Conservation (phyloP, 1,140 invertebrate genomes). For the Babylonia areolata region DNA sequence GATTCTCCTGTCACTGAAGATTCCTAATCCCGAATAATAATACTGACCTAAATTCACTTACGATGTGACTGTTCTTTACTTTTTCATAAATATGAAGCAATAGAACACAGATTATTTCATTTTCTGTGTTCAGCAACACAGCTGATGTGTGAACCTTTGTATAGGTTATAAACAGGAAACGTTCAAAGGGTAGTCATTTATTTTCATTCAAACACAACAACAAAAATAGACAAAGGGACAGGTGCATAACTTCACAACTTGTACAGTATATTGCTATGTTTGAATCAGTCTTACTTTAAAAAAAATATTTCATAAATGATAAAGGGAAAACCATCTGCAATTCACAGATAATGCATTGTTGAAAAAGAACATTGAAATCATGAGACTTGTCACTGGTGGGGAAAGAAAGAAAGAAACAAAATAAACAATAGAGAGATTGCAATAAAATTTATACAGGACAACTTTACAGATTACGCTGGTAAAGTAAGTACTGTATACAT, state of each 20-base stretch:
- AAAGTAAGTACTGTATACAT: constrained; percentile 9
- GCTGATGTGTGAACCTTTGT: too few relatives aligned
- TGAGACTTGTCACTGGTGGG: neutral
- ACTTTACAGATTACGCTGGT: neutral
- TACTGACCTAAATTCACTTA: too few relatives aligned
- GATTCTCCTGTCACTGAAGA: too few relatives aligned
- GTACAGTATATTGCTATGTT: too few relatives aligned
- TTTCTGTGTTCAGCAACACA: too few relatives aligned
- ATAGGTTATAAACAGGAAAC: too few relatives aligned
- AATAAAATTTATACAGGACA: neutral
- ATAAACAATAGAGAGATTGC: neutral
- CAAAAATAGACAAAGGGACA: neutral
- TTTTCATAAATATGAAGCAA: too few relatives aligned
- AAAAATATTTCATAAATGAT: too few relatives aligned
- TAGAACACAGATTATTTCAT: too few relatives aligned
- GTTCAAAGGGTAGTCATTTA: neutral
- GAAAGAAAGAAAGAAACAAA: neutral
- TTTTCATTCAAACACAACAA: neutral
- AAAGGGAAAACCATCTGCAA: too few relatives aligned
- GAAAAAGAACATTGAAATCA: neutral
- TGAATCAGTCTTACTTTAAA: neutral
- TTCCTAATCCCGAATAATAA: too few relatives aligned
- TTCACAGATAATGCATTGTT: neutral
- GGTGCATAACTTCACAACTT: constrained; percentile 1
- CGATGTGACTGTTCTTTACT: too few relatives aligned